These are phyloP conservation scores for Dryadula phaetusa DNA, from an alignment of 2,888 invertebrate species.

Conservation along the genomic window DNA sequence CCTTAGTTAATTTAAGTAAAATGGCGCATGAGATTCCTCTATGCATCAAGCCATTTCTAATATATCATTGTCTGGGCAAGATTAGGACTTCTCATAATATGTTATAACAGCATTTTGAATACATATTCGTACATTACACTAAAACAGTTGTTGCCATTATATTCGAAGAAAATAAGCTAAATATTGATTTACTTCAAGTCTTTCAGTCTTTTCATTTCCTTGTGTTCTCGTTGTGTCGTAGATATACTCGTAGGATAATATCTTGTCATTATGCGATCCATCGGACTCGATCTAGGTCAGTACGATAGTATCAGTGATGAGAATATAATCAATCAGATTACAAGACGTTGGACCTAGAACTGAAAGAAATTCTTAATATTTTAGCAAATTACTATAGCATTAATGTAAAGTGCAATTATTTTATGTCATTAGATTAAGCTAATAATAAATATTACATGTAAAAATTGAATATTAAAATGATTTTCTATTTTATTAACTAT, in stretches of 20 bases:
- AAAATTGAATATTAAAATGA: too few relatives aligned
- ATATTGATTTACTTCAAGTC: not conserved
- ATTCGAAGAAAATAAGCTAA: not conserved
- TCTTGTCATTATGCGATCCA: slow-evolving; percentile 25
- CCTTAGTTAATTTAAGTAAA: not conserved
- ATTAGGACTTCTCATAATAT: not conserved
- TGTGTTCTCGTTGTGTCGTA: not conserved
- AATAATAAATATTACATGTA: too few relatives aligned
- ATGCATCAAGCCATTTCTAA: not conserved
- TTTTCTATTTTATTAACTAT: not conserved
- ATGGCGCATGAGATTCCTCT: not conserved
- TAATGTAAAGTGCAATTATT: not conserved
- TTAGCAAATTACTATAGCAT: not conserved
- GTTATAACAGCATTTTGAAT: not conserved
- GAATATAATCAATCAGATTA: slow-evolving; percentile 38
- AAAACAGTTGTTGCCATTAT: too few relatives aligned
- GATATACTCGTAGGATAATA: not conserved
- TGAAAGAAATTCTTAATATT: not conserved
- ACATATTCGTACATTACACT: too few relatives aligned
- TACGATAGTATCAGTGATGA: slow-evolving; percentile 4
- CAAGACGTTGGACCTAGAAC: slow-evolving; percentile 2
- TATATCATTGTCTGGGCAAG: not conserved
- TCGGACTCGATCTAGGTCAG: slow-evolving; percentile 23
- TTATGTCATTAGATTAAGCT: not conserved
- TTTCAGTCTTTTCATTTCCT: not conserved